These are phyloP conservation scores for Lycia hirtaria DNA, from an alignment of 2,888 invertebrate species.

Conservation along the genomic window DNA sequence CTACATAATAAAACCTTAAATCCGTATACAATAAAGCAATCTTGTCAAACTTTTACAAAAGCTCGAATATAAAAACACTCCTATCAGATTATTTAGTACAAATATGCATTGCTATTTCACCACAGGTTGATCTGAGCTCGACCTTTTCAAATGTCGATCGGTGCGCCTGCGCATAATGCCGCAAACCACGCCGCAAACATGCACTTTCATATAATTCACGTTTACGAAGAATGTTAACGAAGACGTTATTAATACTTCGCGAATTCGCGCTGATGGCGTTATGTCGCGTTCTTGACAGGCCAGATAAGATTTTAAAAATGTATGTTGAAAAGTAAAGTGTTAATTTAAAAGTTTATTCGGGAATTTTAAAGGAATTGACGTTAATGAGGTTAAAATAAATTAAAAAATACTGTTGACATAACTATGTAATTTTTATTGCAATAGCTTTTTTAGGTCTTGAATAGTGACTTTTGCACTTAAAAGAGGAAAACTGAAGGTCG, in stretches of 20 bases:
- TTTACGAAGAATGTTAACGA: constrained; percentile 50
- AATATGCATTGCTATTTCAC: constrained; percentile 22
- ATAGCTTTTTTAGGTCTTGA: no score
- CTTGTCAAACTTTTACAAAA: no score
- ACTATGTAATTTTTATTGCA: no score
- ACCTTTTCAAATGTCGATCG: constrained; percentile 49
- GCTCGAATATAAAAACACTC: no score
- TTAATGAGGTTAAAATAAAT: neutral
- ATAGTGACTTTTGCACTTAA: no score
- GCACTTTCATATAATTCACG: constrained; percentile 34
- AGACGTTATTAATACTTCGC: constrained; percentile 41
- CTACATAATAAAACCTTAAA: no score
- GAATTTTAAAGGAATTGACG: neutral
- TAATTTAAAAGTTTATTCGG: constrained; percentile 6
- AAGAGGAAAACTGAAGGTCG: no score
- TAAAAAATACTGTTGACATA: no score
- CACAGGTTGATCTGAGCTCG: constrained; percentile 20
- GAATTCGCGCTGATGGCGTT: constrained; percentile 13
- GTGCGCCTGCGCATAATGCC: constrained; percentile 27
- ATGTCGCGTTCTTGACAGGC: constrained; percentile 22
- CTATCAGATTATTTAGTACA: constrained; percentile 4
- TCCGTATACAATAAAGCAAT: no score
- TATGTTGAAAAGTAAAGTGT: constrained; percentile 11
- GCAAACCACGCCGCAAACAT: constrained; percentile 39
- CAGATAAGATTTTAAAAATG: constrained; percentile 19